These are phyloP conservation scores for Rhopalosiphum nymphaeae DNA, from an alignment of 2,888 invertebrate genomes.

Conservation along the genomic window DNA sequence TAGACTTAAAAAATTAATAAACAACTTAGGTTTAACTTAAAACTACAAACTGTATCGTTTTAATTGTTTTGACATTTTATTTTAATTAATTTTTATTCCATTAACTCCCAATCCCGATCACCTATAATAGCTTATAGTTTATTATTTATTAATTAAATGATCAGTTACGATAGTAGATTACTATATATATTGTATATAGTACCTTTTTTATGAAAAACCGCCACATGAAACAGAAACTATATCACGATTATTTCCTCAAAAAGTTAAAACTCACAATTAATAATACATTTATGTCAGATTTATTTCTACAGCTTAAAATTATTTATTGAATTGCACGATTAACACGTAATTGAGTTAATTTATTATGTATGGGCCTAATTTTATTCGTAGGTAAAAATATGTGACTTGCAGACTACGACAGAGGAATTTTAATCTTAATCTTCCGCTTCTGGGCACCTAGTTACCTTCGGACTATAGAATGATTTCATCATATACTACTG, in stretches of 20 bases:
- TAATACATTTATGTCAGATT: neutral
- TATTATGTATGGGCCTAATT: neutral
- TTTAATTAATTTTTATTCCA: neutral
- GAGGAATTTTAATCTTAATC: neutral
- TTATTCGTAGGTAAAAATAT: neutral
- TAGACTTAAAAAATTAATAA: too few relatives aligned
- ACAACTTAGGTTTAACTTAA: neutral
- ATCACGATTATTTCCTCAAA: neutral
- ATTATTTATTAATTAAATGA: neutral
- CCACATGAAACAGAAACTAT: neutral
- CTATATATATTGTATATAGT: neutral
- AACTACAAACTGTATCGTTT: neutral
- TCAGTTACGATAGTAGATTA: neutral
- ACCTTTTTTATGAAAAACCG: neutral
- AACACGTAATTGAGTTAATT: neutral
- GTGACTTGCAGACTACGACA: neutral
- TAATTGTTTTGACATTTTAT: neutral
- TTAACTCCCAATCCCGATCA: neutral
- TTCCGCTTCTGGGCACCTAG: neutral
- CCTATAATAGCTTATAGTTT: neutral
- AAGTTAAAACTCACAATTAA: neutral
- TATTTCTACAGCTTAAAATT: neutral
- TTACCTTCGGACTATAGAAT: neutral
- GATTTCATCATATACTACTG: neutral
- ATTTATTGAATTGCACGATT: neutral